A percentile compares a stretch with the other conserved stretches of the same genome.
Evolutionary conservation across 2,113 vertebrate species (phyloP).

Genomic region (Terrapene triunguis): DNA sequence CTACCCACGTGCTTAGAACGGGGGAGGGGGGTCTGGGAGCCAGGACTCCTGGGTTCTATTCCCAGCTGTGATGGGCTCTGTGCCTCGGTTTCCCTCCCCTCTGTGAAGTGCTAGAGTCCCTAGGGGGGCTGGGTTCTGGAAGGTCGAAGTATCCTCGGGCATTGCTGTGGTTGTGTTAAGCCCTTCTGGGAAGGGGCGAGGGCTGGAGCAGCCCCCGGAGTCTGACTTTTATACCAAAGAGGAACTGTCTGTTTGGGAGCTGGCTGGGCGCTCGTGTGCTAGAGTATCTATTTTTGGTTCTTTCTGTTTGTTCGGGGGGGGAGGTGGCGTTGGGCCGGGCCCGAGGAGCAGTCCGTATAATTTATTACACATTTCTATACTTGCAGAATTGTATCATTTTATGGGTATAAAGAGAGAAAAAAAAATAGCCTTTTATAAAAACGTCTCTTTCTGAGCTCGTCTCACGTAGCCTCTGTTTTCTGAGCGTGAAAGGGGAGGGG

Average conservation of each 20-base stretch:
- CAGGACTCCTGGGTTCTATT: neutral
- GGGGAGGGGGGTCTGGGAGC: neutral
- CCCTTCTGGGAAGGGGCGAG: neutral
- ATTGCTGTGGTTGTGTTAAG: neutral
- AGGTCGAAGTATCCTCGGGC: neutral
- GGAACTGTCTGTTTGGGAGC: conserved; percentile 14
- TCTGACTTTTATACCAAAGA: conserved; percentile 78
- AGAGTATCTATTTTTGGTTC: conserved; percentile 58
- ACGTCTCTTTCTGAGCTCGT: conserved; percentile 34
- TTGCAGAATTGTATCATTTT: conserved; percentile 76
- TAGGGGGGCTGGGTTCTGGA: neutral
- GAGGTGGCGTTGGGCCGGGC: conserved; percentile 55
- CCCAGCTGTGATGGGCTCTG: neutral
- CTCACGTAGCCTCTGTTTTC: neutral
- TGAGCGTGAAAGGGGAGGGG: neutral
- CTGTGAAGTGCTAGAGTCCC: neutral
- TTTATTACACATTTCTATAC: conserved; percentile 80
- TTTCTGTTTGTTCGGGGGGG: conserved; percentile 57
- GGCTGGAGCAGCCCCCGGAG: neutral
- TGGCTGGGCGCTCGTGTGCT: neutral
- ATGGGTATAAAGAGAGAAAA: conserved; percentile 58
- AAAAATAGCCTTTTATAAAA: conserved; percentile 53
- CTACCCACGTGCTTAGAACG: neutral
- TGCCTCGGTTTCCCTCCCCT: neutral
- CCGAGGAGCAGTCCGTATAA: conserved; percentile 71